Evolutionary conservation across 2,888 invertebrate genomes (phyloP).

Genomic region (Emmelina monodactyla): DNA sequence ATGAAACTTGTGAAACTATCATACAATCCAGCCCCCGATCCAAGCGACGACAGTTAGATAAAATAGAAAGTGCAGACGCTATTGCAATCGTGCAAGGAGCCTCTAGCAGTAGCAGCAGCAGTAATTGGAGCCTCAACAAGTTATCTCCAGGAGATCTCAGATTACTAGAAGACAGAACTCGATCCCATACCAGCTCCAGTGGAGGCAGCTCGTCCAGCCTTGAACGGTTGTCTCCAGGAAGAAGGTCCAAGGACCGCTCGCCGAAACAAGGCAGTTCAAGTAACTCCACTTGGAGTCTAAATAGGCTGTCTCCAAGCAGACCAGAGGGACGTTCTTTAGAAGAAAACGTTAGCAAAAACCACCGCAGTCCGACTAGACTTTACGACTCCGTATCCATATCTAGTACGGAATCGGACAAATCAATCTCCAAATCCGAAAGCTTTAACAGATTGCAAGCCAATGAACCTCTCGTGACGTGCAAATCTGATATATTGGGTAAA

Average conservation of each 20-base stretch:
- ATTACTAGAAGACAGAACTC: constrained; percentile 52
- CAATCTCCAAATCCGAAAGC: constrained; percentile 60
- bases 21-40: constrained; percentile 69
- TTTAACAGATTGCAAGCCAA: constrained; percentile 58
- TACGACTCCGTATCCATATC: constrained; percentile 59
- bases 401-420: constrained; percentile 60
- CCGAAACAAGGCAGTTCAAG: constrained; percentile 58
- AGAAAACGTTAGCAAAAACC: constrained; percentile 50
- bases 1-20: constrained; percentile 73
- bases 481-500: constrained; percentile 54
- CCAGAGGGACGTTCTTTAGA: constrained; percentile 58
- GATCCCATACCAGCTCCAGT: constrained; percentile 60
- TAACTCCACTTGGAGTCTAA: constrained; percentile 61
- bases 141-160: constrained; percentile 57
- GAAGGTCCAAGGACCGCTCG: constrained; percentile 57
- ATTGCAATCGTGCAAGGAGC: constrained; percentile 54
- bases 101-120: constrained; percentile 60
- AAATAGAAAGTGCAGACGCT: constrained; percentile 53
- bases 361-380: constrained; percentile 53
- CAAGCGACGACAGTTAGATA: constrained; percentile 56
- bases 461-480: constrained; percentile 58
- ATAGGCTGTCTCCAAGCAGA: constrained; percentile 54
- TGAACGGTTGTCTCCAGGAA: constrained; percentile 56
- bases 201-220: constrained; percentile 60
- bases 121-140: constrained; percentile 62